Evolutionary conservation across 2,888 invertebrate genomes (phyloP).

Genomic region (Drosophila borealis): DNA sequence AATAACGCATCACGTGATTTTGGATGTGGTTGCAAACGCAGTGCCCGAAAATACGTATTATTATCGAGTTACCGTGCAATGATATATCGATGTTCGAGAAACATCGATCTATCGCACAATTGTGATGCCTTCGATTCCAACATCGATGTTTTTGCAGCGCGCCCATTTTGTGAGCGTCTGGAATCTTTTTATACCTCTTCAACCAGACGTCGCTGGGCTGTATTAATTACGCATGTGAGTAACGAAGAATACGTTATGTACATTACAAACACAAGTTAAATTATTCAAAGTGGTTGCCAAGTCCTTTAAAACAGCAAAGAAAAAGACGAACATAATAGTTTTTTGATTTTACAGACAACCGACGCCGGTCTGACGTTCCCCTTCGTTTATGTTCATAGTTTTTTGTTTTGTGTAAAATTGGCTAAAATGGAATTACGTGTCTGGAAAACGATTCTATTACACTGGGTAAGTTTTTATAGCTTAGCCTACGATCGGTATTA

Average conservation of each 20-base stretch:
- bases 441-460: constrained; percentile 74
- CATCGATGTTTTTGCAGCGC: constrained; percentile 13
- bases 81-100: no score
- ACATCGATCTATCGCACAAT: no score
- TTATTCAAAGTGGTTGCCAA: not conserved
- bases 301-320: not conserved
- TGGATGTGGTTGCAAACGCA: no score
- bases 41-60: no score
- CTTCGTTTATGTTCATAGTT: not conserved
- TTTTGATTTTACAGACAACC: not conserved
- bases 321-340: not conserved
- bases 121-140: no score
- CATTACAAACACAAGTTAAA: not conserved
- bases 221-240: not conserved
- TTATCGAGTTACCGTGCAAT: no score
- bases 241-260: not conserved
- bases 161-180: constrained; percentile 36
- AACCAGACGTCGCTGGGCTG: not conserved
- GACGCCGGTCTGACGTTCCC: not conserved
- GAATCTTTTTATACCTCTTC: not conserved
- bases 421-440: constrained; percentile 63
- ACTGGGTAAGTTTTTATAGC: constrained; percentile 70
- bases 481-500: not conserved
- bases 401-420: constrained; percentile 1
- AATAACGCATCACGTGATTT: no score